Base-by-base conservation (phyloP, 2,113 vertebrate species). In the Vireo altiloquus region DNA sequence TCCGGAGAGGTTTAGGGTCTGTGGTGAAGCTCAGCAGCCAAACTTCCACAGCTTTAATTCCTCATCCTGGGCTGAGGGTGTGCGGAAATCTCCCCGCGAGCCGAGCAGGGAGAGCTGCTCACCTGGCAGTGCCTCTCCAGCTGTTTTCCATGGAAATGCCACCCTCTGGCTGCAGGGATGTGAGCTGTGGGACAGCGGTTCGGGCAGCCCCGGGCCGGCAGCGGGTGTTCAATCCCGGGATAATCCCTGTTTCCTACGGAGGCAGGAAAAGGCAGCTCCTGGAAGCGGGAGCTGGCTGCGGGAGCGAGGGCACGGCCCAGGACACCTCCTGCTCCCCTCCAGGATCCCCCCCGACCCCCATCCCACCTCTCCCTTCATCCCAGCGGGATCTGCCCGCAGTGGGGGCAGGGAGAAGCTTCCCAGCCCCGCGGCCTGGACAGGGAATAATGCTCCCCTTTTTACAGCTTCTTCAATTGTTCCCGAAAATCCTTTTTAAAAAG, bases 391-490 rank as follows among this genome's bases (percentile, higher is more conserved):
- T 23, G 46, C n/a, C n/a, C n/a, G n/a, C n/a, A n/a, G n/a, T 50
- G 61, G 74, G 71, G 72, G 87, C 9, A 72, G 81, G 87, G 74
- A 7, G 57, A 46, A 74, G 44, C 85, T 88, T 72, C 84, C 68
- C 79, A 89, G 82, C 83, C 47, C 89, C 5, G 72, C 60, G 22
- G 94, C 28, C 92, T 82, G 81, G 90, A 85, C 61, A 90, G 95
- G 75, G 90, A 93, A 96, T 95, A 95, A 96, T 82, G 94, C 84
- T 95, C 54, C 94, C 81, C 77, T 92, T 96, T 87, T 87, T 94
- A 96, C 42, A 89, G 96, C 96, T 95, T 95, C 89, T 91, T 42
- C 95, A 74, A 96, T 96, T 97, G 97, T 97, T 96, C 92, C 95
- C 5, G 80, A 94, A 96, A 97, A 96, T 94, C 94, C 95, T 93